Base-by-base conservation (phyloP, 2,888 invertebrate species). In the Lapara coniferarum region DNA sequence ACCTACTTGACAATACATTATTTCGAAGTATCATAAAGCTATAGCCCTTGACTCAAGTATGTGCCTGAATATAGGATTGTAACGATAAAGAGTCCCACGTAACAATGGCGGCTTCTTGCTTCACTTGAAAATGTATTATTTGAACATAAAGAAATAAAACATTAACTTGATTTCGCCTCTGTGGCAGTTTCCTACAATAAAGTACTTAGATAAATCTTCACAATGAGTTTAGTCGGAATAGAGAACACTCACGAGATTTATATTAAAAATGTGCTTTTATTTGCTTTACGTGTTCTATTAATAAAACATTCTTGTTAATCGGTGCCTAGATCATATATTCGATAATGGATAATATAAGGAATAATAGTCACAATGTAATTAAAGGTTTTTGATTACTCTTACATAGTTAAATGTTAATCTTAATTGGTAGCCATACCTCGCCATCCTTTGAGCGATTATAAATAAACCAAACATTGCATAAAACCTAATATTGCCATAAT, bases 101-200 rank as follows among this genome's bases (percentile, higher is more conserved):
- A 67, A 67, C 67, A 67, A 67, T 67, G 44, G 55, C 12, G 46
- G 55, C 67, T 56, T 67, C 55, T 56, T 44, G 55, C 10, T 67
- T 16, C 10, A 16, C 67, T 67, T 67, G n/a, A 44, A 67, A 67
- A 55, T 37, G 67, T 55, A 67, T 67, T 67, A 67, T 44, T 19
- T 12, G 55, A 44, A 67, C 30, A 52, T 30, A 51, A 30, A 25
- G 52, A 52, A 30, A 52, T 44, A 63, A 44, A 52, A 52, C 66
- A 52, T 66, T 66, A 66, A 30, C n/a, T 30, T 66, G 25, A 66
- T 52, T 51, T 5, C 30, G 8, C 4, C 37, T n/a, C 25, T 52
- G 10, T n/a, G 51, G 14, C 25, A 51, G 55, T 55, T 55, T 55
- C 19, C 55, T 16, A 55, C 16, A n/a, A 55, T 55, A 55, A 55